Percentiles rank a stretch among this genome's conserved stretches.
Conservation (phyloP, 1,140 invertebrate species). For the Trachelipus rathkii region DNA sequence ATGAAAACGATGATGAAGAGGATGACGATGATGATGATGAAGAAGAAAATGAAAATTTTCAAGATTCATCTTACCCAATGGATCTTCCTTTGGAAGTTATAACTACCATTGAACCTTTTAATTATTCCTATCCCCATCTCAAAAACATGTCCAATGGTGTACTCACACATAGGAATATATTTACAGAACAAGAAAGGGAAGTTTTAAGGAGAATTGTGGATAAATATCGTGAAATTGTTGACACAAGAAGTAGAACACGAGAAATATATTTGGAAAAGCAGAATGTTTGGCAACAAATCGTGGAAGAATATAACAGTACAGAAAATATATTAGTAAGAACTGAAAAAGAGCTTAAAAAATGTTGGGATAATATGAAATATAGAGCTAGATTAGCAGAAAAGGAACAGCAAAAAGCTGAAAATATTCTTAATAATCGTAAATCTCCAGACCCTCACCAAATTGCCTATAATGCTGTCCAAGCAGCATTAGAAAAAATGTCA, state of each 20-base stretch:
- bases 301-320: slow-evolving; percentile 43
- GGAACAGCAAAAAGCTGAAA: slow-evolving; percentile 27
- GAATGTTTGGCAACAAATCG: slow-evolving; percentile 44
- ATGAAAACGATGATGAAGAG: no score
- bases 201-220: slow-evolving; percentile 39
- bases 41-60: slow-evolving; percentile 19
- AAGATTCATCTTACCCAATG: slow-evolving; percentile 14
- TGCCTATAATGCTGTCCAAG: not conserved
- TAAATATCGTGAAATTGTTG: slow-evolving; percentile 43
- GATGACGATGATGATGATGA: slow-evolving; percentile 29
- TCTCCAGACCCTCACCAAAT: not conserved
- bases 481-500: not conserved
- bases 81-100: slow-evolving; percentile 43
- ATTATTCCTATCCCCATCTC: slow-evolving; percentile 37
- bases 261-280: slow-evolving; percentile 45
- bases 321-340: slow-evolving; percentile 42
- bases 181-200: slow-evolving; percentile 40
- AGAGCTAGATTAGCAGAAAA: slow-evolving; percentile 44
- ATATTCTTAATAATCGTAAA: not conserved
- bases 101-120: slow-evolving; percentile 38
- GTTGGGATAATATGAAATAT: slow-evolving; percentile 46
- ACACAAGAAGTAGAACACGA: slow-evolving; percentile 40
- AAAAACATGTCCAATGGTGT: slow-evolving; percentile 45
- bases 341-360: slow-evolving; percentile 42
- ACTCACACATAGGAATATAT: slow-evolving; percentile 44